Base-by-base conservation (phyloP, 2,113 vertebrate genomes). In the Scomber colias region DNA sequence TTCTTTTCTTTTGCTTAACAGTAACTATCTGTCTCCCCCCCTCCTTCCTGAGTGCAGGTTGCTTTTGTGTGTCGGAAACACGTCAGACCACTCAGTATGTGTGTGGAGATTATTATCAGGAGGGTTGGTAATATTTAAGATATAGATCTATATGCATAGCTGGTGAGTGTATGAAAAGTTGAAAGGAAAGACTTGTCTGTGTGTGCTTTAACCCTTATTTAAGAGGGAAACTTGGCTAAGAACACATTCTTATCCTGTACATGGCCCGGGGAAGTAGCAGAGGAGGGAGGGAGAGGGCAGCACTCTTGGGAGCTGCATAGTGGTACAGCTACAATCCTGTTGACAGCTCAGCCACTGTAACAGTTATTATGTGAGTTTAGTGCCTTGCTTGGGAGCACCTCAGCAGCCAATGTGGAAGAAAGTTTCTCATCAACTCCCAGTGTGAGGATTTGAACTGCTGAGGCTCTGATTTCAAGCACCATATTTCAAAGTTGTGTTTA, bases 61-160 rank as follows among this genome's bases (percentile, higher is more conserved):
- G 89, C 81, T 90, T 90, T 91, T 82, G 77, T 91, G 86, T 78
- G 64, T 90, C 61, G 79, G 90, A 90, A 92, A 90, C 79, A 80
- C 60, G 57, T 86, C 90, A 89, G 83, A 85, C 74, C 40, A 78
- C 85, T 88, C 67, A 66, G 83, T 71, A 68, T 85, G 81, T 91
- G 81, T 81, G 87, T 79, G 83, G 50, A 90, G 91, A 93, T 93
- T 5, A 13, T 68, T 87, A 93, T 94, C 91, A 79, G 70, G 40
- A n/a, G 45, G 84, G 60, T 92, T 91, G 90, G 91, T 90, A 82
- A 93, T 92, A 93, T 92, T 92, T 92, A 87, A 90, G 92, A 93
- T 92, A 92, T 17, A 17, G 69, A 94, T 94, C 89, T 88, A 82
- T 86, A 91, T 92, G 86, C 78, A 67, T 50, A 80, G 88, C 72